phyloP scores from a whole-genome alignment of 2,113 vertebrate genomes.

The Malurus cyaneus region DNA sequence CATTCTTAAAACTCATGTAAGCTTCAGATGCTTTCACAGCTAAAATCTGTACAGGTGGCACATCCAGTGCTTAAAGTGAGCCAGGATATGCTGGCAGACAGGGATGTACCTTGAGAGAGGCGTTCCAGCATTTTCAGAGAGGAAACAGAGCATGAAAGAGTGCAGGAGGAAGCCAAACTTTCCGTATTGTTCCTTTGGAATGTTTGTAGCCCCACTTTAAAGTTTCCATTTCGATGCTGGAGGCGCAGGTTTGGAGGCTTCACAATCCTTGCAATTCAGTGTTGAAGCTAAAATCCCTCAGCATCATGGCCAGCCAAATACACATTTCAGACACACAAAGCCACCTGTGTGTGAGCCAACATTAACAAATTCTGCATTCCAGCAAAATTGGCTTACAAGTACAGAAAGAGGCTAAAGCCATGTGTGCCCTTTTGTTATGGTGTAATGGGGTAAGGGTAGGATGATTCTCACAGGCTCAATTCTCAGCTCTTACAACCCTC shows the following conservation, averaged over 20 bases:
- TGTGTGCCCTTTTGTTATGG: not conserved
- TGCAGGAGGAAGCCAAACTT: not conserved
- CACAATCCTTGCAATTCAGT: not conserved
- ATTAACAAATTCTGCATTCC: not conserved
- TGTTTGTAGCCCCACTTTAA: accelerated
- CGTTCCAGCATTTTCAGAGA: not conserved
- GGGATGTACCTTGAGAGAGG: not conserved
- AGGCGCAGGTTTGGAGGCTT: accelerated
- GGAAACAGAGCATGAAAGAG: not conserved
- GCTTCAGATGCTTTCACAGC: not conserved
- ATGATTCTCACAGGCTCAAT: not conserved
- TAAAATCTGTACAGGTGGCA: not conserved
- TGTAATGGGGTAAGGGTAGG: not conserved
- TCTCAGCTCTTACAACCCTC: not conserved
- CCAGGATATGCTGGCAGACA: not conserved
- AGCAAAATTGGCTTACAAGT: not conserved
- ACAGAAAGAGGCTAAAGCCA: accelerated
- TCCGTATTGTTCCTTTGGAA: not conserved
- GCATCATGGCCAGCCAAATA: accelerated
- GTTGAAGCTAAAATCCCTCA: not conserved
- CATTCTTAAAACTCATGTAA: not conserved
- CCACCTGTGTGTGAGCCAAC: not conserved
- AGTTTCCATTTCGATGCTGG: not conserved
- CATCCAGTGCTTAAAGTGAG: not conserved
- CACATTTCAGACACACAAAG: not conserved